Base-by-base conservation (phyloP, 2,797 vertebrate species). In the Oreonectes daqikongensis region DNA sequence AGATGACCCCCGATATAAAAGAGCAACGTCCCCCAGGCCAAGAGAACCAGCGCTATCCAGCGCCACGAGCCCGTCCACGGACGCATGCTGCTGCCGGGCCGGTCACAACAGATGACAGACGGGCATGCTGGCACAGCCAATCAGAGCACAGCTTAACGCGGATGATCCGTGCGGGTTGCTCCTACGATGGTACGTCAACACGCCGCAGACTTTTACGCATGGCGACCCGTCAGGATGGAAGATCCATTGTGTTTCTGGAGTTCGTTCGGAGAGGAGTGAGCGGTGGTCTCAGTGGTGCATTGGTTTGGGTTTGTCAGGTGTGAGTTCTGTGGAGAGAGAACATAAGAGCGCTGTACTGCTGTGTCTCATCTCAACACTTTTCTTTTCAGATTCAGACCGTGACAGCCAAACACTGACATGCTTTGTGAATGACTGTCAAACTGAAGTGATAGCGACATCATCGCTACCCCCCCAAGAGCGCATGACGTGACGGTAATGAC, bases 31-130 rank as follows among this genome's bases (percentile, higher is more conserved):
- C 96, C 97, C 97, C 97, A 99, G 78, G 97, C 97, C 89, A 99
- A 92, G 88, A 99, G 94, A 91, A 99, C 96, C 88, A 99, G 95
- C 94, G 97, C 97, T 92, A 99, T 97, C 97, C 97, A 99, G 90
- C 96, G 95, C 97, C 97, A 99, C 85, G 97, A 98, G 85, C 96
- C 96, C 81, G 95, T 95, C 97, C 97, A 99, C 93, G 96, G 94
- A 90, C 97, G 95, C 97, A 98, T 99, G 91, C 93, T 97, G 90
- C 92, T 85, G 59, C 78, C 64, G 52, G 55, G 26, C 32, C 48
- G 14, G 78, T 79, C 78, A 79, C 57, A 61, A 75, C 67, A 6
- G 28, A 63, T 26, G 22, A 20, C 28, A 7, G 20, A 12, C 15
- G 5, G 26, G 17, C 78, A 79, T 79, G 28, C 46, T 69, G 32